Evolutionary conservation across 2,797 vertebrate genomes (phyloP), one percentile per base, ranked within the genome.

Genomic region (Sebastes ruberrimus): DNA sequence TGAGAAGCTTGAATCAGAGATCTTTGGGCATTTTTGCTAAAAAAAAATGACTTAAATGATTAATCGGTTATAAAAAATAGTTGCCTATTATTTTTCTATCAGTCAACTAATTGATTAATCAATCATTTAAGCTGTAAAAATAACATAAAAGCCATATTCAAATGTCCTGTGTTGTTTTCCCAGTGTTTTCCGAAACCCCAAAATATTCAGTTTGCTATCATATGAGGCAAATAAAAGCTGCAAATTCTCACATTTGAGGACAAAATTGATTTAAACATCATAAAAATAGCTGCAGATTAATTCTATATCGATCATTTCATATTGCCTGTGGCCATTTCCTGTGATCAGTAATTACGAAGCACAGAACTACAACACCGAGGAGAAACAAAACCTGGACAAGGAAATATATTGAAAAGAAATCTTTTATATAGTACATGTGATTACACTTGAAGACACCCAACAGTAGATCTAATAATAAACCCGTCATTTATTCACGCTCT

Each of bases 401-500:
- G 23, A 85, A 74, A 72, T 78, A 56, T 93, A 87, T 80, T 91
- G 78, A 90, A 93, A 95, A 93, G 89, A 88, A 88, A 84, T 91
- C 35, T 88, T 92, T 94, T 88, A 94, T 89, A 89, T 87, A 82
- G 86, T 90, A 94, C 88, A 94, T 90, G 89, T 93, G 86, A 93
- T 93, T 89, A 93, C 92, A 93, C 84, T 93, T 84, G 78, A 94
- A 94, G 88, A 94, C 87, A 93, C 73, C 79, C 91, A 87, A 84
- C 94, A 89, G 59, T 82, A 86, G 81, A 88, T 91, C 87, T 88
- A 92, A 92, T 88, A 93, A 95, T 88, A 93, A 95, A 95, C 62
- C 86, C 78, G n/a, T 92, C 80, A 71, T 93, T 95, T 93, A 92
- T 90, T 92, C 73, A 88, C 90, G 14, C 71, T 88, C 83, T 82